Evolutionary conservation across 2,113 vertebrate species (phyloP).

Genomic region (human (Homo sapiens)): GRCh38 chr14:57421001-57421500

Average conservation of each 20-base stretch:
- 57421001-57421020: background rate
- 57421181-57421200: constrained; percentile 25
- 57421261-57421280: background rate
- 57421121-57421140: background rate
- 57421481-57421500: background rate
- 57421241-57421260: background rate
- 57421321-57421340: background rate
- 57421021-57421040: background rate
- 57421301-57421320: background rate
- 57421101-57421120: background rate
- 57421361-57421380: background rate
- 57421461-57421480: background rate
- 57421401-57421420: background rate
- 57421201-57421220: constrained; percentile 30
- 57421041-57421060: background rate
- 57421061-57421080: background rate
- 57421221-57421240: background rate
- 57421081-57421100: background rate
- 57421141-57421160: background rate
- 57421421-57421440: background rate
- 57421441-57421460: background rate
- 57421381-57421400: background rate
- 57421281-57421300: background rate
- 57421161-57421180: background rate
- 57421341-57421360: background rate